Base-by-base conservation (phyloP, 2,113 vertebrate species). In the Setophaga coronata region DNA sequence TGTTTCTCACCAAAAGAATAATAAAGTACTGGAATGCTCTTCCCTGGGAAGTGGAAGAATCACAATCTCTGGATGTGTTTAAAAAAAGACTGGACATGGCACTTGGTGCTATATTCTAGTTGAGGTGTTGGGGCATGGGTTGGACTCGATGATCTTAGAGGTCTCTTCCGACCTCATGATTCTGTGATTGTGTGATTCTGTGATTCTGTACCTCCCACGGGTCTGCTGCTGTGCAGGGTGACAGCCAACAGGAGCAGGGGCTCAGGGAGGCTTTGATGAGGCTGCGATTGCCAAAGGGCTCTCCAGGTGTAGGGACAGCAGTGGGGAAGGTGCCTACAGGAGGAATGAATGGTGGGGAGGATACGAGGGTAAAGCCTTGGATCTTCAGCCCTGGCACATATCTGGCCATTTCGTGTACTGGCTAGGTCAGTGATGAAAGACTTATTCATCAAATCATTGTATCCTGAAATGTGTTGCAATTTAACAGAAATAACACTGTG, bases 141-240 rank as follows among this genome's bases (percentile, higher is more conserved):
- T 50, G 48, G 25, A 50, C 26, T 51, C 3, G 1, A 17, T 29
- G 50, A 18, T 10, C 26, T 51, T 17, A 51, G 50, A 51, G 26
- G 50, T 51, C 50, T 29, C 14, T 28, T 51, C 26, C 10, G 29
- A 18, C 50, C 26, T 29, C 16, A 29, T 29, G 17, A 50, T 26
- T 26, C 14, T 50, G 48, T 50, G 48, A 50, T 16, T 51, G 5
- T 51, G 50, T 51, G 50, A 18, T 18, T 51, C 3, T 51, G 50
- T 51, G 50, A 18, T 18, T 51, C 26, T 51, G 16, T 53, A 29
- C 21, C n/a, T 47, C 13, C 17, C 0, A 0, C 0, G 0, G 60
- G 38, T 66, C n/a, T 64, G 26, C 1, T 9, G 1, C 1, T 14
- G 1, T 3, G 5, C 28, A 29, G 40, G 34, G 78, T 7, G 45